Percentiles rank a stretch among this genome's conserved stretches.
These are phyloP conservation scores for Tachystola acroxantha DNA, from an alignment of 2,888 invertebrate species.

Conservation along the genomic window DNA sequence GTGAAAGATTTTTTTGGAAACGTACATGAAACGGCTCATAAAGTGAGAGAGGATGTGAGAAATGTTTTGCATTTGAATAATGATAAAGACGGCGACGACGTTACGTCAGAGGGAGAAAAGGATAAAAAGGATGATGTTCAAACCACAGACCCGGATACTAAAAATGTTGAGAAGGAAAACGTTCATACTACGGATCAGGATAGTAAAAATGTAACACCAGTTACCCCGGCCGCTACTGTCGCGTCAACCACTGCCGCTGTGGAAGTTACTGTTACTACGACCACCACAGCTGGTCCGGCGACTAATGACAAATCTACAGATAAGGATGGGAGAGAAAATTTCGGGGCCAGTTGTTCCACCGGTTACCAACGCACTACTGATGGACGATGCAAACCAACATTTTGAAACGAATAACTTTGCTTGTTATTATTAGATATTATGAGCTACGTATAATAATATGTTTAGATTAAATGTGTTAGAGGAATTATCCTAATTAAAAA, in stretches of 20 bases:
- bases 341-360: slow-evolving; percentile 40
- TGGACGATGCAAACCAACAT: slow-evolving; percentile 52
- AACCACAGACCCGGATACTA: background rate
- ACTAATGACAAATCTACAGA: slow-evolving; percentile 16
- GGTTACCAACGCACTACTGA: slow-evolving; percentile 50
- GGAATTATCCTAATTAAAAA: too few species aligned
- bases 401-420: slow-evolving; percentile 17
- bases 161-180: background rate
- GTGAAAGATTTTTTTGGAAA: slow-evolving; percentile 30
- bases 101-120: slow-evolving; percentile 4
- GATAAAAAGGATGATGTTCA: background rate
- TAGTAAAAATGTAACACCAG: slow-evolving; percentile 8
- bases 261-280: too few species aligned
- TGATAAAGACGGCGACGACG: slow-evolving; percentile 10
- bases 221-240: slow-evolving; percentile 11
- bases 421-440: too few species aligned
- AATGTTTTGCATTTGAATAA: slow-evolving; percentile 22
- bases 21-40: slow-evolving; percentile 26
- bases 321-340: slow-evolving; percentile 50
- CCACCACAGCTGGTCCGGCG: slow-evolving; percentile 1
- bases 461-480: too few species aligned
- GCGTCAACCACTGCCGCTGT: too few species aligned
- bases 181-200: slow-evolving; percentile 2
- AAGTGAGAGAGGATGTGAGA: slow-evolving; percentile 29
- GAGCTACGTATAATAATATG: too few species aligned